These are phyloP conservation scores for Dexiosoma caninum DNA, from an alignment of 2,888 invertebrate genomes.

Conservation along the genomic window DNA sequence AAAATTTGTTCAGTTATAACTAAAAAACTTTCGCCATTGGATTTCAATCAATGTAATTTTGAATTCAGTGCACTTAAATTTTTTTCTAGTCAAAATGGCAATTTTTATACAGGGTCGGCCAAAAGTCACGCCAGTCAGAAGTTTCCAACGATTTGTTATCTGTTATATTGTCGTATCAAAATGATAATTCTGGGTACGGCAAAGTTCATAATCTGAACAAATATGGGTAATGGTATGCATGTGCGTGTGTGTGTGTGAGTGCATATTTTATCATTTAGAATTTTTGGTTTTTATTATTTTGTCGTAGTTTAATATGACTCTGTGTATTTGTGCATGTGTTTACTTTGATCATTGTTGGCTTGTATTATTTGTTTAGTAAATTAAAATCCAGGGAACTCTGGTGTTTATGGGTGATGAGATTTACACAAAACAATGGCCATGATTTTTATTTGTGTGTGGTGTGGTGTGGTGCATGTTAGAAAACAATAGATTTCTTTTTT, in stretches of 20 bases:
- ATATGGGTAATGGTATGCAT: not conserved
- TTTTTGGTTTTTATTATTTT: constrained; percentile 24
- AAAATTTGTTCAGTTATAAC: too few species aligned
- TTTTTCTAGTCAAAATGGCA: too few species aligned
- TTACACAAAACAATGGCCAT: constrained; percentile 58
- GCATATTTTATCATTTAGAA: constrained; percentile 36
- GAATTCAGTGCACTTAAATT: too few species aligned
- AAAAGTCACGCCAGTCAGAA: too few species aligned
- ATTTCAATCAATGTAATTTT: too few species aligned
- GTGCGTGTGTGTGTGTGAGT: not conserved
- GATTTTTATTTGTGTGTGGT: constrained; percentile 32
- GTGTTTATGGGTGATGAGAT: constrained; percentile 63
- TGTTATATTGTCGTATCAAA: too few species aligned
- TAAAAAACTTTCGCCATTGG: too few species aligned
- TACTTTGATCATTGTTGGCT: constrained; percentile 56
- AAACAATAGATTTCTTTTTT: constrained; percentile 39
- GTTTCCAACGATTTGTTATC: too few species aligned
- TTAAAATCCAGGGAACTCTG: constrained; percentile 60
- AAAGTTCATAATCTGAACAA: not conserved
- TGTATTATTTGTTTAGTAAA: constrained; percentile 63
- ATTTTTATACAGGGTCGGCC: too few species aligned
- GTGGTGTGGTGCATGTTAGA: constrained; percentile 16
- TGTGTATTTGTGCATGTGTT: not conserved
- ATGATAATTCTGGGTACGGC: not conserved
- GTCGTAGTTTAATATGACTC: not conserved